Conservation (phyloP, 2,797 vertebrate genomes). For the Cyclura pinguis region DNA sequence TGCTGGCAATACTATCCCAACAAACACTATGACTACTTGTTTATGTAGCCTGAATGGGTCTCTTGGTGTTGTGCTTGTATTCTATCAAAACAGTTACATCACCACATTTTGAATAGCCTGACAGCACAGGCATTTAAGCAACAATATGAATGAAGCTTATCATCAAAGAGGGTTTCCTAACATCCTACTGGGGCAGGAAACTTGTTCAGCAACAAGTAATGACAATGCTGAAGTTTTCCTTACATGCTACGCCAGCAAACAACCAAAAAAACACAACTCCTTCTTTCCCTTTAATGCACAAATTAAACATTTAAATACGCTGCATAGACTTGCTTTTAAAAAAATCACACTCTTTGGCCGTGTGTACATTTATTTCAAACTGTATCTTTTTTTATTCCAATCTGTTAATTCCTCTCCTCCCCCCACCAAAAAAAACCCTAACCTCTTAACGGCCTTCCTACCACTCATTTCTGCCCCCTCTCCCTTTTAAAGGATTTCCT, state of each 20-base stretch:
- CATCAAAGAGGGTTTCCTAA: slow-evolving; percentile 35
- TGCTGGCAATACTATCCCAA: not conserved
- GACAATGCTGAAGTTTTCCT: not conserved
- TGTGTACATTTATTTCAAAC: not conserved
- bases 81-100: slow-evolving; percentile 26
- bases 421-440: not conserved
- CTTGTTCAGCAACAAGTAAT: not conserved
- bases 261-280: not conserved
- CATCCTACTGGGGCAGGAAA: slow-evolving; percentile 24
- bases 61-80: not conserved
- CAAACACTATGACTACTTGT: not conserved
- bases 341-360: not conserved
- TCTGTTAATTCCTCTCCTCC: not conserved
- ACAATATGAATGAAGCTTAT: slow-evolving; percentile 30
- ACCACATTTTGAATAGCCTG: slow-evolving; percentile 1
- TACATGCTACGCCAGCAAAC: not conserved
- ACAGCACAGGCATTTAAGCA: slow-evolving; percentile 2
- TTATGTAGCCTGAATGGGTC: not conserved
- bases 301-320: rapidly evolving
- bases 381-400: not conserved
- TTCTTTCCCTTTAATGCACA: not conserved
- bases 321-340: rapidly evolving
- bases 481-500: slow-evolving; percentile 25
- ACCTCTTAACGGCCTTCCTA: slow-evolving; percentile 1
- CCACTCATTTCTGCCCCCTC: slow-evolving; percentile 6